phyloP scores from a whole-genome alignment of 2,888 invertebrate genomes.

The Odontocolon sp. region DNA sequence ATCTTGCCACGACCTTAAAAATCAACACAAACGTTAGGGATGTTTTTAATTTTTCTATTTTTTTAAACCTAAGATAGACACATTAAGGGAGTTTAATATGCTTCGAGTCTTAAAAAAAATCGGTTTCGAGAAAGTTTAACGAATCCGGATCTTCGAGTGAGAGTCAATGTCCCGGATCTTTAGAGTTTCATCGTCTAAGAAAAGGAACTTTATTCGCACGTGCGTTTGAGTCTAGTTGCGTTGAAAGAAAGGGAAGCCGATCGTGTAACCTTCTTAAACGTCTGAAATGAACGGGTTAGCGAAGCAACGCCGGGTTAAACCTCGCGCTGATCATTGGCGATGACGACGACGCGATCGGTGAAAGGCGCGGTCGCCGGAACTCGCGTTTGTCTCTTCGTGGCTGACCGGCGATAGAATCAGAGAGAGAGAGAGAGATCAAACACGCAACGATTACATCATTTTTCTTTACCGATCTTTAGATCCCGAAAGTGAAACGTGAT shows the following conservation, averaged over 20 bases:
- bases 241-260: conserved; percentile 48
- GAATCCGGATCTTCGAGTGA: background rate
- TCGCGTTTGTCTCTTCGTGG: conserved; percentile 47
- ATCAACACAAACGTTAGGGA: conserved; percentile 18
- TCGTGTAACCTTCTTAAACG: conserved; percentile 19
- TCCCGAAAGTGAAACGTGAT: background rate
- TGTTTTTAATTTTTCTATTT: no score
- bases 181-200: background rate
- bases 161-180: background rate
- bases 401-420: conserved; percentile 15
- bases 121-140: background rate
- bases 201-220: background rate
- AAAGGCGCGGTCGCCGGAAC: conserved; percentile 63
- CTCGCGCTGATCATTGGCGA: conserved; percentile 41
- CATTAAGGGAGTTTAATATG: no score
- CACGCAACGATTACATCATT: conserved; percentile 55
- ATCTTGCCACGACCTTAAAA: conserved; percentile 87
- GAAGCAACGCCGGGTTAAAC: conserved; percentile 16
- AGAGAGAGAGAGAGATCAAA: conserved; percentile 38
- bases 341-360: conserved; percentile 57
- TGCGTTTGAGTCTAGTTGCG: background rate
- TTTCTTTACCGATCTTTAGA: conserved; percentile 7
- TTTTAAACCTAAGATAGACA: no score
- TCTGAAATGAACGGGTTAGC: conserved; percentile 34
- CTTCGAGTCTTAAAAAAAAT: no score